These are phyloP conservation scores for Mobula birostris DNA, from an alignment of 2,113 vertebrate species.

Conservation along the genomic window DNA sequence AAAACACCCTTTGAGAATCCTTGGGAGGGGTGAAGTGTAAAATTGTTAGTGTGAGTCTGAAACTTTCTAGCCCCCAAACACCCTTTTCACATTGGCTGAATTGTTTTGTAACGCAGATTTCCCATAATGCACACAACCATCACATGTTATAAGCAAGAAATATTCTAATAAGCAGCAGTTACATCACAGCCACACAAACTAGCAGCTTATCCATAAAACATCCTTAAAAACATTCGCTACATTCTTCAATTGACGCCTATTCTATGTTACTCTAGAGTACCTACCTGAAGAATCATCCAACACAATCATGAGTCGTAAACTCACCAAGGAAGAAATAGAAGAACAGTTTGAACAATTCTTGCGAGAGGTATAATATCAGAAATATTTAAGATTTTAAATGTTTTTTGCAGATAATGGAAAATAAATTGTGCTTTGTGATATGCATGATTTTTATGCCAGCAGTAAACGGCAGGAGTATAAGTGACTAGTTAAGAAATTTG, in stretches of 20 bases:
- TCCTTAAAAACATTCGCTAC: background rate
- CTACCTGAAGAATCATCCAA: background rate
- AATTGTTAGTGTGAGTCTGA: no score
- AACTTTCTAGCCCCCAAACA: no score
- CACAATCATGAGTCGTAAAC: slow-evolving; percentile 61
- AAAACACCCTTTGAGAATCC: no score
- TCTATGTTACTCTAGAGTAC: background rate
- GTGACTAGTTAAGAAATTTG: no score
- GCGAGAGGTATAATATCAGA: slow-evolving; percentile 68
- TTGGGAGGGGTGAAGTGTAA: no score
- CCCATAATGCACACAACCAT: no score
- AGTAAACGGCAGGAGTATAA: background rate
- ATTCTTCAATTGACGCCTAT: background rate
- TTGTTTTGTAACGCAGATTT: no score
- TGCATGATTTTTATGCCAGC: background rate
- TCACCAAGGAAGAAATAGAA: slow-evolving; percentile 76
- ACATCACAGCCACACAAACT: background rate
- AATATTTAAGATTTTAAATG: background rate
- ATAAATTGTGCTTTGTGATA: background rate
- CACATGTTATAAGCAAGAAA: no score
- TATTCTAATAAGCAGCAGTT: no score
- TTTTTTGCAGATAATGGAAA: background rate
- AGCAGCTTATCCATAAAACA: background rate
- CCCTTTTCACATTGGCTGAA: no score
- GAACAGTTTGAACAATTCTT: slow-evolving; percentile 87